Conservation (phyloP, 2,113 vertebrate genomes). For the Ornithorhynchus anatinus region DNA sequence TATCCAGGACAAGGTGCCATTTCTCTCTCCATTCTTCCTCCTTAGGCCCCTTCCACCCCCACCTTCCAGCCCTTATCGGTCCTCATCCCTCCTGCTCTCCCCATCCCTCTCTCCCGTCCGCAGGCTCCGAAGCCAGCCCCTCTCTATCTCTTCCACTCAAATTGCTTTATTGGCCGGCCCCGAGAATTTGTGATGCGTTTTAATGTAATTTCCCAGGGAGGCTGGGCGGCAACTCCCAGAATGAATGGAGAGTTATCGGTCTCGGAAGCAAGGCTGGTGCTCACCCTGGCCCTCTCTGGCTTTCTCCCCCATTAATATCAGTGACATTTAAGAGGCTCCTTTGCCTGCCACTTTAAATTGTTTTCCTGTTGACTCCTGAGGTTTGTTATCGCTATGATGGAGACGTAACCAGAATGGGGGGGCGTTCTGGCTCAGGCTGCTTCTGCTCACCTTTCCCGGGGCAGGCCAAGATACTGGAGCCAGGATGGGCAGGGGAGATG, state of each 20-base stretch:
- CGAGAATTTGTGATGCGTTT: background rate
- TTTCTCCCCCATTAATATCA: background rate
- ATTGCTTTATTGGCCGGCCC: background rate
- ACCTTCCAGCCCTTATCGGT: too few relatives aligned
- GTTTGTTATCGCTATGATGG: background rate
- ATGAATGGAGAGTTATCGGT: background rate
- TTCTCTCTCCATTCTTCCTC: too few relatives aligned
- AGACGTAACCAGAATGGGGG: background rate
- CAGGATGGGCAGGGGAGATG: background rate
- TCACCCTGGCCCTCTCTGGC: background rate
- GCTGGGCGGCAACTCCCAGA: background rate
- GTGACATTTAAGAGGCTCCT: background rate
- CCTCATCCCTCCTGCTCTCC: too few relatives aligned
- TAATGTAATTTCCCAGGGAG: background rate
- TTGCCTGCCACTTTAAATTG: background rate
- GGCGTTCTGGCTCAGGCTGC: background rate
- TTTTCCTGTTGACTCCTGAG: background rate
- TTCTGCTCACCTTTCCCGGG: too few relatives aligned
- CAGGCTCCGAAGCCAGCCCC: background rate
- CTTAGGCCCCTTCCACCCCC: rapidly evolving
- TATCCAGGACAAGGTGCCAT: too few relatives aligned
- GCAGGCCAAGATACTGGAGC: too few relatives aligned
- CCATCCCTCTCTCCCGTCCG: too few relatives aligned
- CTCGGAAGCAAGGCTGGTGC: background rate
- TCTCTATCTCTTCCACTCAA: background rate